A percentile compares a stretch with the other conserved stretches of the same genome.
Evolutionary conservation across 37 sponge, comb jelly and placozoan species (phyloP).

Genomic region (Lycopodina hypogea): DNA sequence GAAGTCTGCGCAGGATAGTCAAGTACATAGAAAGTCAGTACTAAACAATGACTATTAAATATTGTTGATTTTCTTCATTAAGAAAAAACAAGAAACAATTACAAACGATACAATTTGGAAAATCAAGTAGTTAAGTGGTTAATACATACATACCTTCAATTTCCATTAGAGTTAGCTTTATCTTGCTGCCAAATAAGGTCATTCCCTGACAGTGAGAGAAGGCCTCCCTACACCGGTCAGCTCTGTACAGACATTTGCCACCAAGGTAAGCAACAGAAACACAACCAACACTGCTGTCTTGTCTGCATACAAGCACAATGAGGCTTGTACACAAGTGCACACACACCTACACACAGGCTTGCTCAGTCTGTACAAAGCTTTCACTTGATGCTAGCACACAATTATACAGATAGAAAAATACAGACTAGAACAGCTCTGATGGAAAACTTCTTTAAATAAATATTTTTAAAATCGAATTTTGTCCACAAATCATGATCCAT

Average conservation of each 20-base stretch:
- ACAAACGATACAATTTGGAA: no score
- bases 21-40: not conserved
- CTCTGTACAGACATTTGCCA: no score
- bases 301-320: not conserved
- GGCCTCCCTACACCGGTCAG: slow-evolving; percentile 33
- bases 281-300: not conserved
- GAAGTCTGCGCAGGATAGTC: slow-evolving; percentile 26
- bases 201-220: slow-evolving; percentile 28
- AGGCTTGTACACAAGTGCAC: not conserved
- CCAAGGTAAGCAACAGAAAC: not conserved
- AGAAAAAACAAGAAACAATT: no score
- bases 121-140: no score
- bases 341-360: not conserved
- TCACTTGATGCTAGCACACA: no score
- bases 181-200: slow-evolving; percentile 55
- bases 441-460: no score
- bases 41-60: not conserved
- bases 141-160: slow-evolving; percentile 40
- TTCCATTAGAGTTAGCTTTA: slow-evolving; percentile 36
- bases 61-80: no score
- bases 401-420: no score
- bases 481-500: no score
- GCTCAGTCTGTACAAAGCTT: no score
- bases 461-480: no score
- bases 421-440: no score